Evolutionary conservation across 2,888 invertebrate species (phyloP).

Genomic region (Podabrus alpinus): DNA sequence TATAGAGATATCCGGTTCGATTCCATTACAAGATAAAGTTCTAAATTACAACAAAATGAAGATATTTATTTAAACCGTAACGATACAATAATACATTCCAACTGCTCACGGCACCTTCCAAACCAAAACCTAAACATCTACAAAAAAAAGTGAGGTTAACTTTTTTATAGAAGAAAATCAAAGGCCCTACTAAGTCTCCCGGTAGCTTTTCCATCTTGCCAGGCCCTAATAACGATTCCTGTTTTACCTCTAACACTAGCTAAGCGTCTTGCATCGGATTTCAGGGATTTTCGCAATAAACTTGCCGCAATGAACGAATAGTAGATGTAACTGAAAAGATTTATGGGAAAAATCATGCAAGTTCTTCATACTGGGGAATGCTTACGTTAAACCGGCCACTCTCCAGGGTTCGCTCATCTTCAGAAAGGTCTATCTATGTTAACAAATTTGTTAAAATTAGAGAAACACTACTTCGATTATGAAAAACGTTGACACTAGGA

Average conservation of each 20-base stretch:
- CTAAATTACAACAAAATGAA: too few relatives aligned
- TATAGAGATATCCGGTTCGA: too few relatives aligned
- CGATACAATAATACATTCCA: not conserved
- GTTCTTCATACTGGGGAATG: not conserved
- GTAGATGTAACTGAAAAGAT: constrained; percentile 38
- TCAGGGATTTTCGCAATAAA: constrained; percentile 38
- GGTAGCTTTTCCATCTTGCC: constrained; percentile 31
- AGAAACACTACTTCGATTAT: not conserved
- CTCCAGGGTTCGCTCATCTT: constrained; percentile 21
- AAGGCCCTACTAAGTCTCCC: not conserved
- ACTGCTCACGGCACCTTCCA: not conserved
- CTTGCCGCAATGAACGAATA: constrained; percentile 44
- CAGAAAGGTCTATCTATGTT: not conserved
- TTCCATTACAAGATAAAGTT: too few relatives aligned
- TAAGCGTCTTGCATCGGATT: constrained; percentile 33
- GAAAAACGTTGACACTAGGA: not conserved
- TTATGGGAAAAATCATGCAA: not conserved
- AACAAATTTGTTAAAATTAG: not conserved
- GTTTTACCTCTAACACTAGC: constrained; percentile 32
- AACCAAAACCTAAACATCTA: not conserved
- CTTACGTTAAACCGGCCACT: constrained; percentile 31
- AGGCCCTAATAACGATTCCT: constrained; percentile 35
- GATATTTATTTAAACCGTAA: not conserved
- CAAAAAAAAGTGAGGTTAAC: not conserved
- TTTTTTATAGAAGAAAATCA: not conserved